Conservation (phyloP, 2,797 vertebrate species). For the Hozukius guyotensis region DNA sequence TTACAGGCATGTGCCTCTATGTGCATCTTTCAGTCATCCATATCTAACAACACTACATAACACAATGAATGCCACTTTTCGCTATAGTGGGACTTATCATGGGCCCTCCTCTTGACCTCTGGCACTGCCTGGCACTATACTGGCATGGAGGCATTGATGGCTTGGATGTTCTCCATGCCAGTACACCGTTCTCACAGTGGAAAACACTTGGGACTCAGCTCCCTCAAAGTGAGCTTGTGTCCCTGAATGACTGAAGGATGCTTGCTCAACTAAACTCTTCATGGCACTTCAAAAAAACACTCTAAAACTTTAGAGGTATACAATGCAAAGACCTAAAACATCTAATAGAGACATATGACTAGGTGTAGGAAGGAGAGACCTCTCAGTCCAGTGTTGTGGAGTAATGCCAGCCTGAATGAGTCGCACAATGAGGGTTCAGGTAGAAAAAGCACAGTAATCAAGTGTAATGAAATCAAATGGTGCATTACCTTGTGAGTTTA, state of each 20-base stretch:
- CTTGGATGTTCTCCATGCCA: conserved; percentile 89
- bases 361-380: conserved; percentile 54
- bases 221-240: conserved; percentile 30
- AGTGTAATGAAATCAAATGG: conserved; percentile 55
- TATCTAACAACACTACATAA: conserved; percentile 34
- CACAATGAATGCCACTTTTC: conserved; percentile 84
- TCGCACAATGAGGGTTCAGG: conserved; percentile 51
- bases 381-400: conserved; percentile 46
- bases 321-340: conserved; percentile 68
- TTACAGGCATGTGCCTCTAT: conserved; percentile 57
- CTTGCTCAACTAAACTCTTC: conserved; percentile 69
- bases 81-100: conserved; percentile 81
- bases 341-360: conserved; percentile 61
- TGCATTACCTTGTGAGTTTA: conserved; percentile 52
- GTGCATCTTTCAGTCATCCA: conserved; percentile 83
- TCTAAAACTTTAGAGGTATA: conserved; percentile 73
- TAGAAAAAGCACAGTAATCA: conserved; percentile 65
- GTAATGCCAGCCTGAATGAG: conserved; percentile 50
- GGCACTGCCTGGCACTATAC: conserved; percentile 81
- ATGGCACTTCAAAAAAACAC: conserved; percentile 84
- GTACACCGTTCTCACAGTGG: conserved; percentile 68
- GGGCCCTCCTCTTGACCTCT: conserved; percentile 74
- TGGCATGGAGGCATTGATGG: conserved; percentile 82
- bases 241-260: conserved; percentile 84
- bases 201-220: conserved; percentile 50